Base-by-base conservation (phyloP, 1,140 invertebrate species). In the Lasioglossum baleicum region DNA sequence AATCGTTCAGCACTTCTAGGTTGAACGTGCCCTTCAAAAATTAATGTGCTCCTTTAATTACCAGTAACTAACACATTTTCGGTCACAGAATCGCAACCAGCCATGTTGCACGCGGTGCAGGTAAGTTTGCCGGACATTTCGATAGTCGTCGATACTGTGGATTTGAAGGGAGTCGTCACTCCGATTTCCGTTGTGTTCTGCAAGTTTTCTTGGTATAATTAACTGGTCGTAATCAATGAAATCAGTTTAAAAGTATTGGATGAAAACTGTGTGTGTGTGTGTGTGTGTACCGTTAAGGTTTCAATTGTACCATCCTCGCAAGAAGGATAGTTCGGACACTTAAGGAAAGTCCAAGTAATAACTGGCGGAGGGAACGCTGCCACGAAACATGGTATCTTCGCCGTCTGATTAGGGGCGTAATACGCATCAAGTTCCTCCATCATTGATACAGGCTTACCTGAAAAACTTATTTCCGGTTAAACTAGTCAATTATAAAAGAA, bases 331-430 rank as follows among this genome's bases (percentile, higher is more conserved):
- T 88, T 63, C 20, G 88, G 86, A 69, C 93, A 94, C 8, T 90
- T 88, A 17, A 89, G 81, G 77, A 92, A 94, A 7, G 66, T 87
- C 93, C 94, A 95, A 7, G 88, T 91, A 17, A 95, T 91, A 2
- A 90, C 80, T 0, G 94, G 91, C 8, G 78, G 35, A 3, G 95
- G 94, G 91, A 91, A 93, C 0, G 92, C 91, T 1, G 85, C 83
- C 4, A 94, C 91, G 20, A 80, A 80, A 79, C 94, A 95, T 40
- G 85, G 79, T 10, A 95, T 84, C 31, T 88, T 83, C 0, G 90
- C 91, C 11, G 76, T 81, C 56, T 90, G 80, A 22, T 93, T 92
- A 15, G 88, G 87, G 11, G 92, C 78, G 65, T 94, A 94, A 75
- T 92, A 94, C 22, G 73, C 13, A 2, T 93, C 85, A 15, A 91